Conservation (phyloP, 2,797 vertebrate species). For the Rhyacichthys aspro region DNA sequence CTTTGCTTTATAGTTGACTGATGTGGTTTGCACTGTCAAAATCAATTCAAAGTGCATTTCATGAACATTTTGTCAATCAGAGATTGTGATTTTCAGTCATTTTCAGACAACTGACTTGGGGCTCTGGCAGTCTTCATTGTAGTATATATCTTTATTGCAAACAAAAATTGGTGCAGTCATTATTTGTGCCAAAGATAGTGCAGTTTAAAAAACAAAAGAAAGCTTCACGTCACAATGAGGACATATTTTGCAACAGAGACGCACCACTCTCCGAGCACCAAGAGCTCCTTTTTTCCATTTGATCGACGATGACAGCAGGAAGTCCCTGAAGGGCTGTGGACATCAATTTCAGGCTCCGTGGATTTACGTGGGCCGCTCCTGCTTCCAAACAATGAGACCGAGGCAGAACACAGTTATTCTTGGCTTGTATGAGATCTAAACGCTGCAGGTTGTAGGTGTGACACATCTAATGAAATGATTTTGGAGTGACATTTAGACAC, state of each 20-base stretch:
- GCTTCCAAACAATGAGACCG: conserved; percentile 19
- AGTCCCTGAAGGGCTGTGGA: conserved; percentile 39
- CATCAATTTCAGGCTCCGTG: conserved; percentile 59
- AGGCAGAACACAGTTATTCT: conserved; percentile 21
- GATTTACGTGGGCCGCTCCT: conserved; percentile 40
- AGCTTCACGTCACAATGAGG: too few species aligned
- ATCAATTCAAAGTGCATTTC: too few species aligned
- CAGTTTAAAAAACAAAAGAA: too few species aligned
- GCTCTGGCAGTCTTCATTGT: too few species aligned
- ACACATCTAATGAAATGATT: conserved; percentile 13
- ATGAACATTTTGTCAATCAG: too few species aligned
- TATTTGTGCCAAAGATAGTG: too few species aligned
- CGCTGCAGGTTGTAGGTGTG: conserved; percentile 14
- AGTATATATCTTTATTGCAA: too few species aligned
- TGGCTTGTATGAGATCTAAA: conserved; percentile 16
- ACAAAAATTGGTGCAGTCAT: too few species aligned
- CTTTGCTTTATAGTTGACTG: too few species aligned
- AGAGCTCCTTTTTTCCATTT: conserved; percentile 35
- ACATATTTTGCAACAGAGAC: conserved; percentile 17
- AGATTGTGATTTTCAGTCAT: too few species aligned
- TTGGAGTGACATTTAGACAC: conserved; percentile 19
- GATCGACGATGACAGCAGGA: conserved; percentile 55
- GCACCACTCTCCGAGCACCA: conserved; percentile 17
- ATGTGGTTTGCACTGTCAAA: too few species aligned
- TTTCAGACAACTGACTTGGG: too few species aligned